A percentile compares a stretch with the other conserved stretches of the same genome.
Evolutionary conservation across 2,113 vertebrate species (phyloP).

Genomic region (Isichthys henryi): DNA sequence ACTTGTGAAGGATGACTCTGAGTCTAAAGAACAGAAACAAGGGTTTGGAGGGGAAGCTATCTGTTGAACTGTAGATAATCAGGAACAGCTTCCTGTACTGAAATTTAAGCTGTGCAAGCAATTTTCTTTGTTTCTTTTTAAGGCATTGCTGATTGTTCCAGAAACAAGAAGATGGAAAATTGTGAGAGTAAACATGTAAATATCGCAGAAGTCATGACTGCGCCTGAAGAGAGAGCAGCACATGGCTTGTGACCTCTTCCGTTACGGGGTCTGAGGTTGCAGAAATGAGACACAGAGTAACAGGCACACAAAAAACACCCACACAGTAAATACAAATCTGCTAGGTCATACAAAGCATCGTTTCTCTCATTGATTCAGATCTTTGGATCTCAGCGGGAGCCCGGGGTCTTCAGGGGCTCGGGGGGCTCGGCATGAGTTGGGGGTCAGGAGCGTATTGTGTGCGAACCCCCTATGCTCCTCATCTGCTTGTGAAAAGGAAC

Average conservation of each 20-base stretch:
- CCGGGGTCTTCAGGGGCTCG: neutral
- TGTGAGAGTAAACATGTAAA: slow-evolving; percentile 69
- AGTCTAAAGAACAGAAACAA: slow-evolving; percentile 41
- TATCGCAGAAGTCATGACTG: slow-evolving; percentile 54
- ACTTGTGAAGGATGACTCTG: slow-evolving; percentile 27
- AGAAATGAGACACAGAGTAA: neutral
- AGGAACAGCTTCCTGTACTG: slow-evolving; percentile 63
- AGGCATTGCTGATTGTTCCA: slow-evolving; percentile 63
- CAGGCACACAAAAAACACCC: slow-evolving; percentile 29
- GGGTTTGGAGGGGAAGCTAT: slow-evolving; percentile 53
- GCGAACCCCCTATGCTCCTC: neutral
- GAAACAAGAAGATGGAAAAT: slow-evolving; percentile 68
- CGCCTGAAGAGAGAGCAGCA: slow-evolving; percentile 30
- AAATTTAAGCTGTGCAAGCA: slow-evolving; percentile 58
- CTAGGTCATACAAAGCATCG: neutral
- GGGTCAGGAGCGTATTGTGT: neutral
- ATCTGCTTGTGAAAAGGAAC: slow-evolving; percentile 13
- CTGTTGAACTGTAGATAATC: slow-evolving; percentile 48
- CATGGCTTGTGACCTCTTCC: slow-evolving; percentile 38
- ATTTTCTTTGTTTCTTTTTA: slow-evolving; percentile 40
- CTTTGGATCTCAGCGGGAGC: neutral
- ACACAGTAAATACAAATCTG: neutral
- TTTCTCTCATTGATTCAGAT: neutral
- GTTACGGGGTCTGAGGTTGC: neutral
- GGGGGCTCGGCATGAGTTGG: neutral